These are phyloP conservation scores for Petrosia ficiformis DNA, from an alignment of 37 sponge, comb jelly and placozoan genomes.

Conservation along the genomic window DNA sequence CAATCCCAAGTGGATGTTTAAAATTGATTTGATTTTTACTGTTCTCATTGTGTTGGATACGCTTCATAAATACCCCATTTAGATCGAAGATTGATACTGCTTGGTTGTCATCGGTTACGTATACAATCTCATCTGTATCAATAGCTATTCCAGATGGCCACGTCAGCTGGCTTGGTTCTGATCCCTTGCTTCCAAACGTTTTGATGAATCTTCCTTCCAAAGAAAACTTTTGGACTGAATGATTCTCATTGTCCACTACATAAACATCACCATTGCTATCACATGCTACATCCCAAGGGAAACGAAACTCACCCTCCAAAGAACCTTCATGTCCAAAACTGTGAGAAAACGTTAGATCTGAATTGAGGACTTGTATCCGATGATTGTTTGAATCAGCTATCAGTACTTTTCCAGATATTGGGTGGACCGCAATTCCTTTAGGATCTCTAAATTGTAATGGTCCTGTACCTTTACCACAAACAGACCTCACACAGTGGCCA, in stretches of 20 bases:
- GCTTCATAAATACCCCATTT: not conserved
- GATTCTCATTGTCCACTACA: not conserved
- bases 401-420: not conserved
- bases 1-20: not conserved
- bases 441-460: not conserved
- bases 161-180: not conserved
- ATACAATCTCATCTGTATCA: not conserved
- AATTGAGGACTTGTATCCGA: not conserved
- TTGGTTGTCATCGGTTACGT: not conserved
- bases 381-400: not conserved
- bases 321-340: not conserved
- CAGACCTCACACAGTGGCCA: not conserved
- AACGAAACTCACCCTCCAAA: not conserved
- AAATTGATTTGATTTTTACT: not conserved
- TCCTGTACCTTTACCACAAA: not conserved
- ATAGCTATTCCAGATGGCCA: conserved; percentile 2
- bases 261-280: not conserved
- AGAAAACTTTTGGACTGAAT: not conserved
- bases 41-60: not conserved
- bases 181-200: not conserved
- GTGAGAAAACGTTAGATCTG: not conserved
- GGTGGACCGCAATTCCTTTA: not conserved
- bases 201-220: not conserved
- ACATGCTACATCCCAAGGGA: not conserved
- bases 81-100: conserved; percentile 13